These are phyloP conservation scores for Stenotaenia linearis DNA, from an alignment of 2,888 invertebrate species.

Conservation along the genomic window DNA sequence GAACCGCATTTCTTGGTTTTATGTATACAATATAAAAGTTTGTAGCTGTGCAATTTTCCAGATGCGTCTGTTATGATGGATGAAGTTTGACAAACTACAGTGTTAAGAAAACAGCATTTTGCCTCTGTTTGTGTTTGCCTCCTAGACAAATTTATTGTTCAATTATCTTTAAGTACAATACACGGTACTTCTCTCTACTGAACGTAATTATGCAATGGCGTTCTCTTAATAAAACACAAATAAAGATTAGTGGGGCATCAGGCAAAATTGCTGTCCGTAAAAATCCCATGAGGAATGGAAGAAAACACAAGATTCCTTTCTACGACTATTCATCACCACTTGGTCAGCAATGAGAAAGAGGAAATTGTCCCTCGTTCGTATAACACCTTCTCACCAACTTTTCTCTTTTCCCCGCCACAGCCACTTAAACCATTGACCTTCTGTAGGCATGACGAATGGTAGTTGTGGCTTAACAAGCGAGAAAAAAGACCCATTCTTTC, in stretches of 20 bases:
- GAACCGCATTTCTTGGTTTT: not conserved
- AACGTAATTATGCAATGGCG: not conserved
- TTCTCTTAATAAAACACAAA: slow-evolving; percentile 12
- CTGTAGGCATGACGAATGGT: slow-evolving; percentile 15
- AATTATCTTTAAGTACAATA: slow-evolving; percentile 20
- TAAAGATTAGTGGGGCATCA: slow-evolving; percentile 14
- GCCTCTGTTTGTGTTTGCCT: not conserved
- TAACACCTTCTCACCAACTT: slow-evolving; percentile 21
- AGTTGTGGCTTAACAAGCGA: slow-evolving; percentile 19
- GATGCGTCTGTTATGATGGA: slow-evolving; percentile 7
- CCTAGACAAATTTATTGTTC: not conserved
- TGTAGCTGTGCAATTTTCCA: not conserved
- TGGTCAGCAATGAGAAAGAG: slow-evolving; percentile 20
- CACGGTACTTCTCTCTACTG: not conserved
- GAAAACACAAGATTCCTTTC: slow-evolving; percentile 17
- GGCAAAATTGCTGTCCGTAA: not conserved
- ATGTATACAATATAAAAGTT: not conserved
- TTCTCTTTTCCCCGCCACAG: not conserved
- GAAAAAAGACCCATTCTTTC: slow-evolving; percentile 1
- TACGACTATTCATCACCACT: slow-evolving; percentile 3
- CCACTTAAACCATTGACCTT: slow-evolving; percentile 20
- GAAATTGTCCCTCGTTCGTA: slow-evolving; percentile 14
- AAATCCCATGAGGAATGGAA: slow-evolving; percentile 12
- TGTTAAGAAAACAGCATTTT: not conserved
- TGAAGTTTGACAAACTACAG: slow-evolving; percentile 26